These are phyloP conservation scores for Amblyornis subalaris DNA, from an alignment of 2,113 vertebrate genomes.

Conservation along the genomic window DNA sequence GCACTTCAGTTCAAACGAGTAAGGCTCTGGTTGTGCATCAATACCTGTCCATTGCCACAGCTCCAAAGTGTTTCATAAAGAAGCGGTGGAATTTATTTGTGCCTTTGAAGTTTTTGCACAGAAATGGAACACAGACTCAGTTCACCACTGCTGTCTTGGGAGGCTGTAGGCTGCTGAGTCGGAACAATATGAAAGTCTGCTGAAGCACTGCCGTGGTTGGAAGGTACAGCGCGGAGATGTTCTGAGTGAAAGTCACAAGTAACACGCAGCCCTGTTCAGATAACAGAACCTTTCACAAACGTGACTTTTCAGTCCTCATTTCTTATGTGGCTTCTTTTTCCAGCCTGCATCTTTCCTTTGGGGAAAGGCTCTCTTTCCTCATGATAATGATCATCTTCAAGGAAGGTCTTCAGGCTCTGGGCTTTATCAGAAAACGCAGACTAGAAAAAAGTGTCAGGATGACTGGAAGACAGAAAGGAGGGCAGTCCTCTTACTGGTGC, in stretches of 20 bases:
- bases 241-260: background rate
- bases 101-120: background rate
- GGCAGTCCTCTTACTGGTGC: background rate
- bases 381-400: background rate
- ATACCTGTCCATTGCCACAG: background rate
- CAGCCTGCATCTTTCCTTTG: background rate
- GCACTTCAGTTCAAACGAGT: background rate
- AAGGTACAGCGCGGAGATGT: accelerated
- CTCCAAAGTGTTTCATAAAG: slow-evolving; percentile 7
- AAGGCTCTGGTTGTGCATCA: background rate
- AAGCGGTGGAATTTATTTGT: slow-evolving; percentile 11
- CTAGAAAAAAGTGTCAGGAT: background rate
- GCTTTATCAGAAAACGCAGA: background rate
- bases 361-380: background rate
- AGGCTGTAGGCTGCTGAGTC: background rate
- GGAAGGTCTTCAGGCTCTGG: background rate
- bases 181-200: accelerated
- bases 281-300: background rate
- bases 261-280: background rate
- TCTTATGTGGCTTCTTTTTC: background rate
- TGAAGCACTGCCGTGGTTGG: background rate
- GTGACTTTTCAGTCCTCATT: background rate
- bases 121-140: background rate
- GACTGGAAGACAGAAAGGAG: background rate
- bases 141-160: background rate